Evolutionary conservation across 2,888 invertebrate species (phyloP).

Genomic region (Cylindroiulus punctatus): DNA sequence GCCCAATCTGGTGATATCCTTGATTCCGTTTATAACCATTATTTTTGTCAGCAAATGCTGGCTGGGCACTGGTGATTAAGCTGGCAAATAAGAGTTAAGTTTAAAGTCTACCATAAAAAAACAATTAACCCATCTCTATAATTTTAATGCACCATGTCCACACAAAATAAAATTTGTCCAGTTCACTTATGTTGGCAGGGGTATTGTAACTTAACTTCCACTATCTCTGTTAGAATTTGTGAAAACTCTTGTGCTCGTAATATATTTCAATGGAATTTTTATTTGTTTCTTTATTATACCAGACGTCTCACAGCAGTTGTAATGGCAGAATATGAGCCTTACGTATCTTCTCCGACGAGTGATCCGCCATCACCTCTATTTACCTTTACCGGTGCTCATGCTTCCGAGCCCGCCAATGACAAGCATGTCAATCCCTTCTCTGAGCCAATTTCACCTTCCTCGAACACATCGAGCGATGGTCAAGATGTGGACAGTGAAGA

Average conservation of each 20-base stretch:
- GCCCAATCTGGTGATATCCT: neutral
- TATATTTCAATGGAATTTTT: neutral
- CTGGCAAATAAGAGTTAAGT: slow-evolving; percentile 16
- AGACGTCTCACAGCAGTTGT: neutral
- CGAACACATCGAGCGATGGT: neutral
- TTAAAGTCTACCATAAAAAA: slow-evolving; percentile 24
- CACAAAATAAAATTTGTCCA: neutral
- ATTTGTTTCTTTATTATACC: neutral
- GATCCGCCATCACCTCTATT: slow-evolving; percentile 5
- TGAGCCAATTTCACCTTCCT: neutral
- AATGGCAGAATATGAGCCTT: neutral
- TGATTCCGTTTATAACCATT: neutral
- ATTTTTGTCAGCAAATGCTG: neutral
- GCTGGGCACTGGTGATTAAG: neutral
- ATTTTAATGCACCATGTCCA: neutral
- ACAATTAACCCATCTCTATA: neutral
- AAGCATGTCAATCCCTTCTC: neutral
- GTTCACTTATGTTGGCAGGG: neutral
- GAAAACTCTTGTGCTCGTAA: neutral
- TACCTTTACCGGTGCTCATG: too few species aligned
- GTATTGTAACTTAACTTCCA: neutral
- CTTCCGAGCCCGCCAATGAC: neutral
- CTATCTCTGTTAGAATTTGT: neutral
- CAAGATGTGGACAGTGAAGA: neutral
- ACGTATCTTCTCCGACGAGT: neutral